A percentile compares a stretch with the other conserved stretches of the same genome.
phyloP scores from a whole-genome alignment of 2,888 invertebrate genomes.

The Lycia hirtaria region DNA sequence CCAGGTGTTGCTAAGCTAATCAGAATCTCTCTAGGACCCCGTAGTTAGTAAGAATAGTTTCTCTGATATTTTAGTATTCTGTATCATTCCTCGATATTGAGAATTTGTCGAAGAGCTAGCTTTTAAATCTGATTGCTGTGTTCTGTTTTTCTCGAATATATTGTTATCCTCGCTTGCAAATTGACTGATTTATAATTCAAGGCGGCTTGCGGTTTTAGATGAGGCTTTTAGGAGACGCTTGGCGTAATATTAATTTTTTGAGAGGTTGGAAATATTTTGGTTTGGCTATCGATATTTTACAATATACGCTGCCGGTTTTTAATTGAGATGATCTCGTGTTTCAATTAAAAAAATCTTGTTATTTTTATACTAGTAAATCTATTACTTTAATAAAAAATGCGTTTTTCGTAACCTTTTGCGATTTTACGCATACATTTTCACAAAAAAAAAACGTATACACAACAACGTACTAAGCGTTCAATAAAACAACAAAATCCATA shows the following conservation, averaged over 20 bases:
- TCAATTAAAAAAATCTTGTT: too few species aligned
- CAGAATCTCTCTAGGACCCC: too few species aligned
- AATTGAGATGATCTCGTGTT: too few species aligned
- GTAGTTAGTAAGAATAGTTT: neutral
- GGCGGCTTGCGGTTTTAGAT: slow-evolving; percentile 15
- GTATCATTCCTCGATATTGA: slow-evolving; percentile 39
- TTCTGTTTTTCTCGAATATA: slow-evolving; percentile 45
- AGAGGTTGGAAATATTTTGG: neutral
- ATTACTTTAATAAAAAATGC: too few species aligned
- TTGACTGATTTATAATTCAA: slow-evolving; percentile 42
- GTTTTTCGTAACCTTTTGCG: too few species aligned
- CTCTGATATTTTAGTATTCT: neutral
- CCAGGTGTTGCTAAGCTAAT: too few species aligned
- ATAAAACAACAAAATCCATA: too few species aligned
- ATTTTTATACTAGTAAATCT: too few species aligned
- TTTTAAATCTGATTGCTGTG: slow-evolving; percentile 59
- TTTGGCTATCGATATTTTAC: neutral
- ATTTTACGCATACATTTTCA: too few species aligned
- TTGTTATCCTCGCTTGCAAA: slow-evolving; percentile 33
- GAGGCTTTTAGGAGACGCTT: neutral
- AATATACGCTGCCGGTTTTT: too few species aligned
- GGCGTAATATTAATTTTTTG: neutral
- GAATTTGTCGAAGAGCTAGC: slow-evolving; percentile 53
- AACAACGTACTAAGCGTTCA: too few species aligned
- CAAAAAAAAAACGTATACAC: too few species aligned